A percentile compares a stretch with the other conserved stretches of the same genome.
phyloP scores from a whole-genome alignment of 2,113 vertebrate genomes.

The Montifringilla adamsi region DNA sequence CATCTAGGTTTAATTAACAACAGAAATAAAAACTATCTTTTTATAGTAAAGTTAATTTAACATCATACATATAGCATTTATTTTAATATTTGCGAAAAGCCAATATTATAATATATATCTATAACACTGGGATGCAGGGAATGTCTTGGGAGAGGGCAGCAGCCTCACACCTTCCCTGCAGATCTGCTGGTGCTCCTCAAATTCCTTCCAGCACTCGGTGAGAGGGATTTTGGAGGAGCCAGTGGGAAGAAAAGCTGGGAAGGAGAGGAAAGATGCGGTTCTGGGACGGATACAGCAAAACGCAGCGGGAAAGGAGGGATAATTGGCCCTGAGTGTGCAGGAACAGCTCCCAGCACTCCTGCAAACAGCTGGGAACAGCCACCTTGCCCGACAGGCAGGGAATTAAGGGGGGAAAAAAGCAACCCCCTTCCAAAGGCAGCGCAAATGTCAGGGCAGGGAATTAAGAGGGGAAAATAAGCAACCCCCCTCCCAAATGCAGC shows the following conservation, averaged over 20 bases:
- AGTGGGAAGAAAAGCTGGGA: background rate
- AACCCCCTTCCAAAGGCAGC: background rate
- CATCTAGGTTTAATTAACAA: no score
- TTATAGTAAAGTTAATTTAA: no score
- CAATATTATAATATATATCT: no score
- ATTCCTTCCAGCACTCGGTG: background rate
- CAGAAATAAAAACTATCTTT: no score
- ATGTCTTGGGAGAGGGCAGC: rapidly evolving
- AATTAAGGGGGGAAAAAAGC: background rate
- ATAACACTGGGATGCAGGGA: rapidly evolving
- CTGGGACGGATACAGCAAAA: background rate
- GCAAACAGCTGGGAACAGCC: background rate
- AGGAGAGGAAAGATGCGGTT: background rate
- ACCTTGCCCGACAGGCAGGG: background rate
- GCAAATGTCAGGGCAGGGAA: background rate
- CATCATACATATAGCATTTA: no score
- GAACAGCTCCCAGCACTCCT: background rate
- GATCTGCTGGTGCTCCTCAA: background rate
- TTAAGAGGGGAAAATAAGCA: background rate
- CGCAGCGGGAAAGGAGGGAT: background rate
- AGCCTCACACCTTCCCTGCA: background rate
- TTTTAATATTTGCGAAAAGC: no score
- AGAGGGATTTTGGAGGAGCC: background rate
- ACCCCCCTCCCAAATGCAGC: background rate
- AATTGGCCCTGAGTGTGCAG: background rate